A percentile compares a stretch with the other conserved stretches of the same genome.
These are phyloP conservation scores for Passer montanus DNA, from an alignment of 2,113 vertebrate genomes.

Conservation along the genomic window DNA sequence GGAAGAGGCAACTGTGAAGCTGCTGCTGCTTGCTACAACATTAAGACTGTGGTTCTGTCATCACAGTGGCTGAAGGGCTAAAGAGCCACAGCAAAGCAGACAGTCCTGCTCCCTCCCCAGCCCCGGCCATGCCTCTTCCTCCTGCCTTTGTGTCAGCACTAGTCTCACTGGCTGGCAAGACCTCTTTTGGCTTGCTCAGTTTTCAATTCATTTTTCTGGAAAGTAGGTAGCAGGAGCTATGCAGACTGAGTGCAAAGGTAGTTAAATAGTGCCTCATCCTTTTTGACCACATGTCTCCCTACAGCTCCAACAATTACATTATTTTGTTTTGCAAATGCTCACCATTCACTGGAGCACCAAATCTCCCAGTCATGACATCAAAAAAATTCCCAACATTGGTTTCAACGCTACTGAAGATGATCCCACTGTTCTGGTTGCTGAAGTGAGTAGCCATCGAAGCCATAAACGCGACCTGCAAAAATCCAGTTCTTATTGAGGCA, in stretches of 20 bases:
- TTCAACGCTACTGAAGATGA: conserved; percentile 85
- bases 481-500: not conserved
- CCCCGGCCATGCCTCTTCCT: not conserved
- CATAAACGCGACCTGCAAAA: conserved; percentile 81
- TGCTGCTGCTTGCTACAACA: not conserved
- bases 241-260: not conserved
- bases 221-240: not conserved
- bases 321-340: conserved; percentile 17
- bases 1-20: not conserved
- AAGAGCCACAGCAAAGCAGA: not conserved
- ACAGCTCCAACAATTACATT: not conserved
- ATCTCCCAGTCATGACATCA: conserved; percentile 85
- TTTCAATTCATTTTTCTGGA: not conserved
- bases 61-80: not conserved
- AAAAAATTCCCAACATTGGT: conserved; percentile 84
- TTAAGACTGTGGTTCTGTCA: not conserved
- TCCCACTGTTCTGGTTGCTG: conserved; percentile 85
- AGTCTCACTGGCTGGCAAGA: not conserved
- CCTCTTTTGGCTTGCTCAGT: not conserved
- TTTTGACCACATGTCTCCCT: not conserved
- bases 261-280: not conserved
- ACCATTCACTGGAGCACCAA: conserved; percentile 83
- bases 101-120: not conserved
- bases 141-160: not conserved
- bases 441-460: conserved; percentile 85